Evolutionary conservation across 2,113 vertebrate species (phyloP).

Genomic region (Amazona guildingii): DNA sequence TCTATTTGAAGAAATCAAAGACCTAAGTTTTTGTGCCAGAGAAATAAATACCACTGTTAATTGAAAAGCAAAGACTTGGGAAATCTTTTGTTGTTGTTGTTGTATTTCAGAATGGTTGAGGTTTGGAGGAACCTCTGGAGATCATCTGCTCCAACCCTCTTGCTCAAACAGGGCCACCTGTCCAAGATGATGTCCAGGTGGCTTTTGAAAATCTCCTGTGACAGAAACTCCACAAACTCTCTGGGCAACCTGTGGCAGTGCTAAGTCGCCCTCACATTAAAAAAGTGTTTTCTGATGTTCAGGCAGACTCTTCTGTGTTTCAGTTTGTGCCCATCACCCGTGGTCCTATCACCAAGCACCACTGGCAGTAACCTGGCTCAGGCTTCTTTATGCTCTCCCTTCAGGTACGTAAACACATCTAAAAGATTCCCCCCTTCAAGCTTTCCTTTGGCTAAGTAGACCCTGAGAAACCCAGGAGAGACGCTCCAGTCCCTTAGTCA

Average conservation of each 20-base stretch:
- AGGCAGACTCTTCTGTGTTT: accelerated
- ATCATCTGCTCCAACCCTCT: accelerated
- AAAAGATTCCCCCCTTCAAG: not conserved
- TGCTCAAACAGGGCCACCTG: not conserved
- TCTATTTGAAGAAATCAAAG: not conserved
- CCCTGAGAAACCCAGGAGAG: not conserved
- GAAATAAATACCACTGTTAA: not conserved
- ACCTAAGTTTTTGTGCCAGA: not conserved
- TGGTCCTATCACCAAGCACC: not conserved
- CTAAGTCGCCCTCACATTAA: not conserved
- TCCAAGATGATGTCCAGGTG: not conserved
- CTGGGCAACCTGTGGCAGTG: not conserved
- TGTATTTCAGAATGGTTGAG: not conserved
- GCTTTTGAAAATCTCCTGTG: not conserved
- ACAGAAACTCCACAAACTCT: not conserved
- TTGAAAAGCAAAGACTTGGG: not conserved
- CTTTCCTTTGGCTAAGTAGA: not conserved
- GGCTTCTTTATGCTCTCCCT: not conserved
- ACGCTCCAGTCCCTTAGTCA: not conserved
- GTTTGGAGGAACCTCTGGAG: not conserved
- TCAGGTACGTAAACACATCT: not conserved
- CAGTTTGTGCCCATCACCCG: not conserved
- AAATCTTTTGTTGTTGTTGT: not conserved
- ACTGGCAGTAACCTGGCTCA: not conserved
- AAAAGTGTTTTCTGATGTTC: not conserved